Evolutionary conservation across 2,888 invertebrate genomes (phyloP), one percentile per base, ranked within the genome.

Genomic region (Archips crataeganus): DNA sequence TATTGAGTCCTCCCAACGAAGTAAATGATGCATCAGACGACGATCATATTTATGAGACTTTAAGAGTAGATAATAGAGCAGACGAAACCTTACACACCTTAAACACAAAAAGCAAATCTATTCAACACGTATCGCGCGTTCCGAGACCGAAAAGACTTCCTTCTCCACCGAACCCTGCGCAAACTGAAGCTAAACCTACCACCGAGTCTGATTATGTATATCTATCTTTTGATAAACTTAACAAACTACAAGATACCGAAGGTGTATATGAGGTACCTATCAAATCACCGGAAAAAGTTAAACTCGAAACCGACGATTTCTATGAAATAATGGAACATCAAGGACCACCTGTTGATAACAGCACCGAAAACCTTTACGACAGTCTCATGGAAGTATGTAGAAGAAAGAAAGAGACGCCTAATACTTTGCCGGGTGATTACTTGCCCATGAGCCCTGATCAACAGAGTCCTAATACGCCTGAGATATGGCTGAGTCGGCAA

Each of bases 401-500:
- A 76, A 81, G 93, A 15, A 90, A 87, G 67, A 93, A 92, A 80
- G 91, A 93, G 13, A 76, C 81, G 11, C 82, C 89, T 3, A 86
- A 71, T 71, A 82, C 81, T 34, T 76, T 89, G 70, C 82, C 90
- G 0, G 79, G 82, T 34, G 94, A 93, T 49, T 94, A 94, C 79
- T 84, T 94, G 76, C 93, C 94, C 0, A 94, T 94, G 94, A 89
- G 86, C 75, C 81, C 89, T 1, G 94, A 92, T 11, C 91, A 91
- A 67, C 90, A 93, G 76, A 94, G 91, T 77, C 96, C 97, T 0
- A 97, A 96, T 39, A 93, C 95, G 5, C 96, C 96, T 3, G 96
- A 96, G 71, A 96, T 96, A 74, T 97, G 97, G 97, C 85, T 97
- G 36, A 96, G 96, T 78, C 95, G 96, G 70, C 96, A 97, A 79